Conservation (phyloP, 1,140 invertebrate genomes). For the Pogonomyrmex barbatus region DNA sequence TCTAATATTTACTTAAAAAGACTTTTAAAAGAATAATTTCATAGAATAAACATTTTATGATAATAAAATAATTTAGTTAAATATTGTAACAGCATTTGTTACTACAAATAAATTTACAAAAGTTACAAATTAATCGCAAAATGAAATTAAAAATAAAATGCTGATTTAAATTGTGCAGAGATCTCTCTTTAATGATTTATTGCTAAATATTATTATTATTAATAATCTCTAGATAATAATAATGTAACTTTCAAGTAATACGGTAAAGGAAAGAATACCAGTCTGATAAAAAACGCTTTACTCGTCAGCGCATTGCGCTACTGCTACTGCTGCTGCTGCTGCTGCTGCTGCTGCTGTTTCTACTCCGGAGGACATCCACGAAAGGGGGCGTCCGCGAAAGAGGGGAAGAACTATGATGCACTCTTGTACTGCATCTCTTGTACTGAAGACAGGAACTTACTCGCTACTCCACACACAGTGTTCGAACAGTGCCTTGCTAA, state of each 20-base stretch:
- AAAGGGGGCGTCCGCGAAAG: background rate
- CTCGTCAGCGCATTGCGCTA: background rate
- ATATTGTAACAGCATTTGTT: background rate
- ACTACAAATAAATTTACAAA: background rate
- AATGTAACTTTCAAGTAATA: no score
- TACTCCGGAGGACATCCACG: conserved; percentile 35
- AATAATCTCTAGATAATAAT: background rate
- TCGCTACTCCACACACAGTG: conserved; percentile 18
- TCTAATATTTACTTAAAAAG: background rate
- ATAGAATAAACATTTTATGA: background rate
- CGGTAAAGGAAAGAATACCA: background rate
- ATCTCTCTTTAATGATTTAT: background rate
- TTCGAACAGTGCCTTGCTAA: conserved; percentile 17
- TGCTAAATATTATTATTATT: no score
- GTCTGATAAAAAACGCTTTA: background rate
- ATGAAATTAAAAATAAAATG: background rate
- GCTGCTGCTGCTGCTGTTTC: background rate
- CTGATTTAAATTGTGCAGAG: background rate
- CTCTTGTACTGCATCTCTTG: background rate
- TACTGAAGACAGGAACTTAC: background rate
- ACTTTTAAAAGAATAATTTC: background rate
- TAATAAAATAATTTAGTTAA: background rate
- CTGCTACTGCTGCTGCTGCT: background rate
- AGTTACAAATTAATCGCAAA: background rate
- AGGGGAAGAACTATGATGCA: conserved; percentile 10